Evolutionary conservation across 2,797 vertebrate genomes (phyloP).

Genomic region (Protosalanx chinensis): DNA sequence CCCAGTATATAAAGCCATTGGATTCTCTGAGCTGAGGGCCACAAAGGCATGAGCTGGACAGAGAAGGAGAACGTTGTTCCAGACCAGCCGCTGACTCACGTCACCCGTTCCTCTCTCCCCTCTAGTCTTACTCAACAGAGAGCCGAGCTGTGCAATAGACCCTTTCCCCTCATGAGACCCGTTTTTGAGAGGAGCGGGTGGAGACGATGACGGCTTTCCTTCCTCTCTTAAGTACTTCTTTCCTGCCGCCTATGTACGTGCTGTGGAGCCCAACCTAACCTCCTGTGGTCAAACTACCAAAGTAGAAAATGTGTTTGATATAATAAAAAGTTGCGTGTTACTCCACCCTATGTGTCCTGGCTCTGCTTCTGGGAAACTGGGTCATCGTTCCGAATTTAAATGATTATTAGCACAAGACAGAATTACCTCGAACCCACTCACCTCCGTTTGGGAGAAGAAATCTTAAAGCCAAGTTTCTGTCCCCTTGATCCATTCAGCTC

Average conservation of each 20-base stretch:
- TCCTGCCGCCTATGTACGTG: background rate
- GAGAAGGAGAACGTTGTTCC: constrained; percentile 6
- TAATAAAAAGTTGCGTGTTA: too few relatives aligned
- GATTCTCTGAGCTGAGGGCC: background rate
- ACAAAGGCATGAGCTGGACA: background rate
- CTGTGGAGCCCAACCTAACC: background rate
- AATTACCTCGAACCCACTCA: too few relatives aligned
- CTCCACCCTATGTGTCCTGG: too few relatives aligned
- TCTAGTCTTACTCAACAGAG: constrained; percentile 50
- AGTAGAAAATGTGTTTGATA: too few relatives aligned
- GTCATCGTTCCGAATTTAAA: too few relatives aligned
- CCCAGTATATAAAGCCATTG: constrained; percentile 41
- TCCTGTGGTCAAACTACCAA: too few relatives aligned
- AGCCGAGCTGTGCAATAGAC: constrained; percentile 22
- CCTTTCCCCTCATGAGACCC: constrained; percentile 36
- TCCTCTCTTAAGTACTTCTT: constrained; percentile 24
- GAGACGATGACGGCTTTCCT: constrained; percentile 42
- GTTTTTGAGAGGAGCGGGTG: constrained; percentile 58
- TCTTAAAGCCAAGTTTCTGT: too few relatives aligned
- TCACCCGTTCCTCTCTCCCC: constrained; percentile 25
- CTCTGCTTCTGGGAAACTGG: too few relatives aligned
- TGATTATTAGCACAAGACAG: too few relatives aligned
- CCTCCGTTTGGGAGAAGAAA: too few relatives aligned
- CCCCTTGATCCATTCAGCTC: too few relatives aligned
- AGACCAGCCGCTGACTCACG: constrained; percentile 2